phyloP scores from a whole-genome alignment of 2,888 invertebrate species.

The Heliconius hortense region DNA sequence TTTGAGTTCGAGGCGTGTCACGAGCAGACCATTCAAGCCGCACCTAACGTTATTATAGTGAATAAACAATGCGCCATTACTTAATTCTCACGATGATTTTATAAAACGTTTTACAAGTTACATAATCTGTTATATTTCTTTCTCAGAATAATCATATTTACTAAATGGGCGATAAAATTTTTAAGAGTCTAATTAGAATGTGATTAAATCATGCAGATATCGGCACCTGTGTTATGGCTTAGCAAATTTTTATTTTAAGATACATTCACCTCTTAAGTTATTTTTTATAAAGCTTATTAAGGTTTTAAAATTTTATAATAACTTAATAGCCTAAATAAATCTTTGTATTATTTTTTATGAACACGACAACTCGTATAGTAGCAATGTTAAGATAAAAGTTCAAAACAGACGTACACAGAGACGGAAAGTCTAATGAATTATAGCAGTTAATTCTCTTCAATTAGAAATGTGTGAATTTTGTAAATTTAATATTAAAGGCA shows the following conservation, averaged over 20 bases:
- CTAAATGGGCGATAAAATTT: constrained; percentile 30
- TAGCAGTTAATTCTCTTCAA: neutral
- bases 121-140: constrained; percentile 19
- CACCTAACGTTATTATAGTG: constrained; percentile 44
- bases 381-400: neutral
- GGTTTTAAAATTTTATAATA: neutral
- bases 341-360: neutral
- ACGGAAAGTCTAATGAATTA: neutral
- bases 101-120: constrained; percentile 36
- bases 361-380: neutral
- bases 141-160: constrained; percentile 26
- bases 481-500: neutral
- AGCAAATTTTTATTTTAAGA: neutral
- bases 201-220: constrained; percentile 18
- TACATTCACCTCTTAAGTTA: neutral
- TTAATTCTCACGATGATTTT: constrained; percentile 43
- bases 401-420: too few species aligned
- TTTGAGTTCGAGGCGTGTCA: constrained; percentile 54
- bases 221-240: neutral
- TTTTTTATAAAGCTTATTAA: neutral
- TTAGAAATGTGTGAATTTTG: neutral
- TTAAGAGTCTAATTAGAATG: constrained; percentile 26
- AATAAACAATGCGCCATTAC: constrained; percentile 45
- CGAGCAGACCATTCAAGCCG: constrained; percentile 42
- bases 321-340: constrained; percentile 5